Base-by-base conservation (phyloP, 2,888 invertebrate genomes). In the Andrena marginata region DNA sequence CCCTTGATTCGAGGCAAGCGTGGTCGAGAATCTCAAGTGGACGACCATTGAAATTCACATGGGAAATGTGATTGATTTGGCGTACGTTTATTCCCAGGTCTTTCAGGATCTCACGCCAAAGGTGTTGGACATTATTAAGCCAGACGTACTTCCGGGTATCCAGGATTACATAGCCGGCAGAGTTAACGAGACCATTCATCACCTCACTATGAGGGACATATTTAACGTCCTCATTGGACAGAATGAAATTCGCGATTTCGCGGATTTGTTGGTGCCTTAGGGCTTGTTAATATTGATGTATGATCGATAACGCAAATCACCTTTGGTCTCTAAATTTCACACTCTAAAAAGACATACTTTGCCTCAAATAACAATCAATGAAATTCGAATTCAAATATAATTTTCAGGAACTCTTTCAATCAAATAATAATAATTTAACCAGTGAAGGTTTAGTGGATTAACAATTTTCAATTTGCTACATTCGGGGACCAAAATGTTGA, bases 71-170 rank as follows among this genome's bases (percentile, higher is more conserved):
- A 80, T 54, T 54, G 5, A 77, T 33, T 54, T 56, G 8, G 48
- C 0, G 16, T 10, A 0, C 10, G 7, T 69, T 69, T 60, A 26
- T 80, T 74, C 35, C 26, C 78, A 93, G 93, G 93, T 93, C 16
- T 90, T 93, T 26, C 87, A 91, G 60, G 91, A 92, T 51, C 74
- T 93, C 31, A 89, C 90, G 10, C 93, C 93, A 3, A 87, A 91
- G 70, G 91, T 90, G n/a, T 10, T 93, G 51, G 92, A 93, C 63
- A 87, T 92, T 54, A 88, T 93, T 63, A 93, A 93, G 72, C 93
- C 93, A 10, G 93, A 93, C 63, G 84, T 93, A 74, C 76, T 93
- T 68, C 93, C 93, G 7, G 88, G 84, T 33, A 92, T 93, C 65
- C 89, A 91, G 77, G 89, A 91, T 49, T 91, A 89, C 72, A 89